A percentile compares a stretch with the other conserved stretches of the same genome.
These are phyloP conservation scores for Ascidia mentula DNA, from an alignment of 23 tunicate genomes.

Conservation along the genomic window DNA sequence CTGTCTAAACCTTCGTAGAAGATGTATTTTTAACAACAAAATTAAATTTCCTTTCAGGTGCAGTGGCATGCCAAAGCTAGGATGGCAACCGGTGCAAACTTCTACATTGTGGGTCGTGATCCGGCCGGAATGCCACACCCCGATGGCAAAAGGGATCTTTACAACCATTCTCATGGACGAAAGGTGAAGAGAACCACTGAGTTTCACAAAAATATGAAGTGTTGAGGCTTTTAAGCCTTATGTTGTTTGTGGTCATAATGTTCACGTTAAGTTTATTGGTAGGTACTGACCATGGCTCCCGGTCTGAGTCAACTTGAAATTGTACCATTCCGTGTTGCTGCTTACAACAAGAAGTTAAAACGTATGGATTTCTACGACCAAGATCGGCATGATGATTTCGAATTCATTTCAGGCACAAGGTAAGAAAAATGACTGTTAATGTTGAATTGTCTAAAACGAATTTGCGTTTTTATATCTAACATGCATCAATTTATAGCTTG, in stretches of 20 bases:
- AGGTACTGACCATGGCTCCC: conserved; percentile 99
- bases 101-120: conserved; percentile 99
- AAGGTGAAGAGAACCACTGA: no score
- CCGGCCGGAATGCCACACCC: conserved; percentile 99
- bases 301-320: conserved; percentile 90
- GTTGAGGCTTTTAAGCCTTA: no score
- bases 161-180: conserved; percentile 93
- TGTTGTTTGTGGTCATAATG: no score
- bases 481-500: no score
- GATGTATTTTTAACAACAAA: no score
- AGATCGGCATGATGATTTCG: conserved; percentile 81
- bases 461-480: no score
- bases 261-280: background rate
- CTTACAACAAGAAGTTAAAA: conserved; percentile 86
- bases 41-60: conserved; percentile 41
- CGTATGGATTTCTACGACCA: conserved; percentile 98
- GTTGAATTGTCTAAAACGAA: no score
- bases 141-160: conserved; percentile 85
- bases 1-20: no score
- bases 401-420: conserved; percentile 98
- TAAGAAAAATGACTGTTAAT: conserved; percentile 18
- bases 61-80: conserved; percentile 99
- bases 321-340: conserved; percentile 98
- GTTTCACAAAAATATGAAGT: no score
- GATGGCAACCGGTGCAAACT: conserved; percentile 96